Evolutionary conservation across 2,888 invertebrate species (phyloP), one percentile per base, ranked within the genome.

Genomic region (Alitta virens): DNA sequence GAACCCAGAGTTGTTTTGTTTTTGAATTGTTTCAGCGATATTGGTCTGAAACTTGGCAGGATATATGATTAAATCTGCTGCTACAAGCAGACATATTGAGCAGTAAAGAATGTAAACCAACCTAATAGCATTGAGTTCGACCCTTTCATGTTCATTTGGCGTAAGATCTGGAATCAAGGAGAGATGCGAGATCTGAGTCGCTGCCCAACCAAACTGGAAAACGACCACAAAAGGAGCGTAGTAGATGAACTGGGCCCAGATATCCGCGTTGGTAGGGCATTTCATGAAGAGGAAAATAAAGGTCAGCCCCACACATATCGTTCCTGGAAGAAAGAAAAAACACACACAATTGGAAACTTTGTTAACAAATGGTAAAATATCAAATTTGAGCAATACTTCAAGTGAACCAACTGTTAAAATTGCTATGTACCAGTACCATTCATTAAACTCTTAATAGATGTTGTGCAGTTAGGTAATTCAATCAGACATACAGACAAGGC

Each of bases 161-260:
- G 83, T 82, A 23, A 84, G 75, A 64, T 82, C 82, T 0, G 94
- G 92, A 73, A 94, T 93, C 54, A 94, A 85, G 18, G 94, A 90
- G 65, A 95, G 85, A 79, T 95, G 94, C 24, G 93, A 92, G 74
- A 95, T 92, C 84, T 94, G 94, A 0, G 91, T 90, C 0, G 91
- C 84, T 2, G 94, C 94, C 94, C 94, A 94, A 18, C 94, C 94
- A 83, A 94, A 91, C 86, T 94, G 94, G 76, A 94, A 82, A n/a
- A 82, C 88, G 68, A 85, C 76, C 16, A 86, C 83, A 66, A 85
- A 82, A 26, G 85, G 84, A 1, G 81, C 75, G 68, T 83, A 85
- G 73, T 84, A 85, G 2, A 82, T 67, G 55, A 85, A 80, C 68
- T 81, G 75, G 2, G 78, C 75, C 71, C 74, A 77, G 63, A 82